Evolutionary conservation across 2,888 invertebrate genomes (phyloP).

Genomic region (Cheilosia scutellata): DNA sequence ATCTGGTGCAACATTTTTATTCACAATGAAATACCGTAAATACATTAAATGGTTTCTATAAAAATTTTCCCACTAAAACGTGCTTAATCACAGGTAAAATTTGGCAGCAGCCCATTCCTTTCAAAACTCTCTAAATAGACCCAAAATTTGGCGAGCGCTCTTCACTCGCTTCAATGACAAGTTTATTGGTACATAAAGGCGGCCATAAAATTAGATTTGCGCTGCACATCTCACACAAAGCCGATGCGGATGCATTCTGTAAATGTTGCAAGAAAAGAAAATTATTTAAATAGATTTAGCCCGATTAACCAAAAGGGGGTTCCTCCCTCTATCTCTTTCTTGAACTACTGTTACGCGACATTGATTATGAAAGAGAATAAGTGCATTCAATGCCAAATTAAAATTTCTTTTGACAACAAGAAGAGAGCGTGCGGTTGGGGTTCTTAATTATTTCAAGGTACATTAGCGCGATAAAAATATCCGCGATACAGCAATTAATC

Average conservation of each 20-base stretch:
- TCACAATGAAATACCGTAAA: slow-evolving; percentile 38
- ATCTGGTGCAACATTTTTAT: slow-evolving; percentile 35
- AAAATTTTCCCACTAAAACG: slow-evolving; percentile 4
- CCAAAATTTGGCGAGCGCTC: background rate
- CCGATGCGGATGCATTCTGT: slow-evolving; percentile 6
- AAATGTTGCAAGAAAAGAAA: background rate
- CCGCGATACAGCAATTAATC: slow-evolving; percentile 18
- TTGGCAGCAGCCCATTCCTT: slow-evolving; percentile 10
- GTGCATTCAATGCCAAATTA: slow-evolving; percentile 11
- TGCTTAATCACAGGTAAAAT: slow-evolving; percentile 34
- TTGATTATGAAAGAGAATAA: slow-evolving; percentile 21
- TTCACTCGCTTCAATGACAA: slow-evolving; percentile 6
- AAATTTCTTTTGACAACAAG: slow-evolving; percentile 4
- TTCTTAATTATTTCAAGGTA: slow-evolving; percentile 38
- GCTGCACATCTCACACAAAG: background rate
- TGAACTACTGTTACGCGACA: background rate
- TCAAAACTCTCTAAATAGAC: slow-evolving; percentile 4
- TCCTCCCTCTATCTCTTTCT: background rate
- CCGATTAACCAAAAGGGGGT: background rate
- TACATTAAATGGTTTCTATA: slow-evolving; percentile 15
- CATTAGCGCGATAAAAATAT: background rate
- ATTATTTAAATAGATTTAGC: slow-evolving; percentile 7
- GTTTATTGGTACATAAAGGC: slow-evolving; percentile 30
- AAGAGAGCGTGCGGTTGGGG: background rate
- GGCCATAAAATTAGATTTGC: slow-evolving; percentile 9